phyloP scores from a whole-genome alignment of 2,113 vertebrate genomes.

The Synchiropus splendidus region DNA sequence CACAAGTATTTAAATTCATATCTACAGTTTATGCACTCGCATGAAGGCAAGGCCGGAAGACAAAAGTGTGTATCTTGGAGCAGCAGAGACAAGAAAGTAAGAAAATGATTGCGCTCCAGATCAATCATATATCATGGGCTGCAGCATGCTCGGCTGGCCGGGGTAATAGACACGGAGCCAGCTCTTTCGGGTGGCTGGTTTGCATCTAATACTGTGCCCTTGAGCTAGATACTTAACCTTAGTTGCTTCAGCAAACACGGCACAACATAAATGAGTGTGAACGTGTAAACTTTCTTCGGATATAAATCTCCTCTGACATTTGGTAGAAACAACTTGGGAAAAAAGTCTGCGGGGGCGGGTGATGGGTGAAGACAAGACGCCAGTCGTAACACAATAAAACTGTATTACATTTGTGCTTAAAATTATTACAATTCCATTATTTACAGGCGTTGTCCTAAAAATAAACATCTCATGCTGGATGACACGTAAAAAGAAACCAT shows the following conservation, averaged over 20 bases:
- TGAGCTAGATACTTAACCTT: slow-evolving; percentile 43
- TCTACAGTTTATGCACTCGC: no score
- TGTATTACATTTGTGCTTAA: slow-evolving; percentile 99
- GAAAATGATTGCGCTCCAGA: slow-evolving; percentile 49
- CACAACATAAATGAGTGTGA: slow-evolving; percentile 16
- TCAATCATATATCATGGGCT: slow-evolving; percentile 45
- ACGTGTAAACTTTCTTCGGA: slow-evolving; percentile 6
- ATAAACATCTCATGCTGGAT: slow-evolving; percentile 97
- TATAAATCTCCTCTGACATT: not conserved
- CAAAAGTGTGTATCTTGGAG: slow-evolving; percentile 7
- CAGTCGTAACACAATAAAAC: slow-evolving; percentile 95
- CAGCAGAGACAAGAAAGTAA: slow-evolving; percentile 45
- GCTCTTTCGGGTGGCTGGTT: slow-evolving; percentile 27
- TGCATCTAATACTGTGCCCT: slow-evolving; percentile 39
- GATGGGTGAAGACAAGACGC: slow-evolving; percentile 33
- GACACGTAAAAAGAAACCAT: slow-evolving; percentile 75
- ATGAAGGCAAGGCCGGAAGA: no score
- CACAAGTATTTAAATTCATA: no score
- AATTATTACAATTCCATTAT: slow-evolving; percentile 95
- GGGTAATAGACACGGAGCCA: slow-evolving; percentile 46
- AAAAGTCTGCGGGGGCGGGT: not conserved
- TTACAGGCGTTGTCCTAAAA: slow-evolving; percentile 87
- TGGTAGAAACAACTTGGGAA: not conserved
- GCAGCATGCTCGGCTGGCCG: slow-evolving; percentile 49
- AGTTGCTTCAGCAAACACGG: slow-evolving; percentile 38